Conservation (phyloP, 2,888 invertebrate genomes). For the Zeuzera pyrina region DNA sequence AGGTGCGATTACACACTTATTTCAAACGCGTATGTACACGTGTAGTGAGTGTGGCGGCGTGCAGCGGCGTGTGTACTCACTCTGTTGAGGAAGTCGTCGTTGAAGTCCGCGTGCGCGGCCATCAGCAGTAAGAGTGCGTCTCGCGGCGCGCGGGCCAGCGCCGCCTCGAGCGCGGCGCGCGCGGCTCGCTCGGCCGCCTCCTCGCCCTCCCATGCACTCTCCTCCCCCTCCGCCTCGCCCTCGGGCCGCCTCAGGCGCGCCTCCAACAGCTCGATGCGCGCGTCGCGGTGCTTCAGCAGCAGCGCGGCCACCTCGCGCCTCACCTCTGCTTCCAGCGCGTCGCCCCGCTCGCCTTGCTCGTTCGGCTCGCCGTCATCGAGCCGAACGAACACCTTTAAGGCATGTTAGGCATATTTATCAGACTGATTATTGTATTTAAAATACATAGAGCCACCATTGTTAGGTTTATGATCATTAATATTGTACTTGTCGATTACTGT, state of each 20-base stretch:
- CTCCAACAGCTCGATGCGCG: slow-evolving; percentile 11
- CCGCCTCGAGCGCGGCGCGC: slow-evolving; percentile 78
- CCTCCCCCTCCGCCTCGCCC: slow-evolving; percentile 76
- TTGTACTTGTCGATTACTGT: too few relatives aligned
- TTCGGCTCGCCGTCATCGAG: too few relatives aligned
- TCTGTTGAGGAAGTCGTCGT: slow-evolving; percentile 90
- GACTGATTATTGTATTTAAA: too few relatives aligned
- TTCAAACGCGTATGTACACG: background rate
- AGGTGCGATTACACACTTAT: too few relatives aligned
- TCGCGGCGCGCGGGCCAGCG: slow-evolving; percentile 78
- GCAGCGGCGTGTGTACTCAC: slow-evolving; percentile 69
- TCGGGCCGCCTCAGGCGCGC: slow-evolving; percentile 10
- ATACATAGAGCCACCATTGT: too few relatives aligned
- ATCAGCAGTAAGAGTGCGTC: slow-evolving; percentile 82
- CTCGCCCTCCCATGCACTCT: slow-evolving; percentile 71
- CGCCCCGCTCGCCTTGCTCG: too few relatives aligned
- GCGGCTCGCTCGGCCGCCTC: slow-evolving; percentile 78
- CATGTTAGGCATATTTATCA: too few relatives aligned
- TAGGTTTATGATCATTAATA: too few relatives aligned
- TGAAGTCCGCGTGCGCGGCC: slow-evolving; percentile 79
- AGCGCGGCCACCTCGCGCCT: slow-evolving; percentile 16
- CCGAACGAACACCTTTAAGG: too few relatives aligned
- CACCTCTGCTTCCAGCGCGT: slow-evolving; percentile 10
- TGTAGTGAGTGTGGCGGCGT: too few relatives aligned
- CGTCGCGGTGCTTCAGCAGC: slow-evolving; percentile 13